Evolutionary conservation across 2,113 vertebrate genomes (phyloP).

Genomic region (Petrocephalus zakoni): DNA sequence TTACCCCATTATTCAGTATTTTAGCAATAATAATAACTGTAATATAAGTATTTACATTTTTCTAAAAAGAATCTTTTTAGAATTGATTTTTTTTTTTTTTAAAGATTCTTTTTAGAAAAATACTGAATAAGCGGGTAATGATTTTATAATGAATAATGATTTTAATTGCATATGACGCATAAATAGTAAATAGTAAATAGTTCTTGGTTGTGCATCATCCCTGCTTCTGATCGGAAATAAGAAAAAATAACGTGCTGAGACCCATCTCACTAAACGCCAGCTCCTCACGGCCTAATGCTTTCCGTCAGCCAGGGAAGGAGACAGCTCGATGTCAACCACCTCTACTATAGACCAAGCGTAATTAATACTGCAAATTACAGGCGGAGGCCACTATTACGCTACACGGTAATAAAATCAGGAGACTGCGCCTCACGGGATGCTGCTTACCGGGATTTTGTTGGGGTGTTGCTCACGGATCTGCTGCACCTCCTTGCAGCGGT

Average conservation of each 20-base stretch:
- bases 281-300: neutral
- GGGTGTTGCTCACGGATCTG: constrained; percentile 96
- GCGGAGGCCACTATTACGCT: neutral
- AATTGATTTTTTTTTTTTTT: no score
- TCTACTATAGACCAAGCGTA: neutral
- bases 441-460: constrained; percentile 92
- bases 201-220: neutral
- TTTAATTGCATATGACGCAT: neutral
- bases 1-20: no score
- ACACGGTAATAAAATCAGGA: neutral
- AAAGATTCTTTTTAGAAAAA: neutral
- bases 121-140: no score
- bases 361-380: neutral
- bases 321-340: constrained; percentile 2
- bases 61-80: no score
- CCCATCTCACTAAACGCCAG: neutral
- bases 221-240: neutral
- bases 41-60: neutral
- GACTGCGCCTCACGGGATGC: neutral
- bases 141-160: neutral
- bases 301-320: neutral
- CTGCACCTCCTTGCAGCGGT: constrained; percentile 94
- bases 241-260: neutral
- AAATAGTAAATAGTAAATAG: no score
- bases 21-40: neutral